Evolutionary conservation across 2,888 invertebrate species (phyloP), one percentile per base, ranked within the genome.

Genomic region (Nomada flava): DNA sequence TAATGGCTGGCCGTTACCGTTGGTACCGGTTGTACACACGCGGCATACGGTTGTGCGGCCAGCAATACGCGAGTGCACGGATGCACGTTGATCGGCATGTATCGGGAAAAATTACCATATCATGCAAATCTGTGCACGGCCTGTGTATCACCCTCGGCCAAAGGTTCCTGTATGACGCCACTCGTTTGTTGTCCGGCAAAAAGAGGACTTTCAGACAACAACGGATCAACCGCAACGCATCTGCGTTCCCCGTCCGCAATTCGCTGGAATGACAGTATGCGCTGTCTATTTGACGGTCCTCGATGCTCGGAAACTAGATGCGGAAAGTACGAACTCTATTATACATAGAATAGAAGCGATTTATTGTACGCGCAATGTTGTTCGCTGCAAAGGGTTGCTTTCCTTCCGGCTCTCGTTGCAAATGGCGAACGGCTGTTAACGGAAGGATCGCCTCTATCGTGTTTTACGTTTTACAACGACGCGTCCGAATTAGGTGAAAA

Each of bases 21-120:
- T 15, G 52, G 18, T 23, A 44, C 36, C 42, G 62, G 23, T 11
- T n/a, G 47, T 18, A 13, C 50, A 29, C 59, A 50, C 52, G 64
- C 18, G 15, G 53, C 59, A 29, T 59, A 57, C 76, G 53, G 23
- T 15, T 29, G 26, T 52, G 20, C 44, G 55, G 26, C 47, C 20
- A 9, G 13, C 53, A 9, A 64, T 73, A 55, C 26, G 23, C 20
- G 47, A 42, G 62, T 62, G 60, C 44, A 42, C 20, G 52, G n/a
- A 59, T 29, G n/a, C 18, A 29, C 55, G 7, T n/a, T 10, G 13
- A 59, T 9, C 64, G 68, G 57, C 72, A 72, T 79, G 79, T 82
- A 85, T 85, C 79, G 87, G 85, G 88, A 88, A 90, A 88, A 90
- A 90, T 90, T 90, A 89, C 82, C 89, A 90, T 90, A 89, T 90